Evolutionary conservation across 2,888 invertebrate species (phyloP).

Genomic region (Sialis fuliginosa): DNA sequence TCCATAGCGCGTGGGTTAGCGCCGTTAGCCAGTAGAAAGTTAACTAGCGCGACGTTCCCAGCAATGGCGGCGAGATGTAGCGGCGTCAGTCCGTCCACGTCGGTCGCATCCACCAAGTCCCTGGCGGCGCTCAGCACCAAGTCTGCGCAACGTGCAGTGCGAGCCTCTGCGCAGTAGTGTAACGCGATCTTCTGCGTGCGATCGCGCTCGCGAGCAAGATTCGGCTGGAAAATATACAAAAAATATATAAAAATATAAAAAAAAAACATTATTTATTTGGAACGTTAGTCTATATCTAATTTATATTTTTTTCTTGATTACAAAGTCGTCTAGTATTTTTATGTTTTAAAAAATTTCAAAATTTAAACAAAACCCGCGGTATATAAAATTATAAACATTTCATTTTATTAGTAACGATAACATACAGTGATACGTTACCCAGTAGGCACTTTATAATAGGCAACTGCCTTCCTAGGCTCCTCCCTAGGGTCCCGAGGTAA

Average conservation of each 20-base stretch:
- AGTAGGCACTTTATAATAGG: too few relatives aligned
- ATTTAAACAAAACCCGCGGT: too few relatives aligned
- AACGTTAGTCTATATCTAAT: too few relatives aligned
- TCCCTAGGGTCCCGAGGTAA: too few relatives aligned
- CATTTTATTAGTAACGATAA: too few relatives aligned
- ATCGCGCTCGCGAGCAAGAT: constrained; percentile 51
- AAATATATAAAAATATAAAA: constrained; percentile 1
- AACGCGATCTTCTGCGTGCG: constrained; percentile 72
- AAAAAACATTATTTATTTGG: too few relatives aligned
- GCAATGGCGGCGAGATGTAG: constrained; percentile 90
- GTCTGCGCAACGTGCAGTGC: constrained; percentile 44
- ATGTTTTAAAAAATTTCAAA: too few relatives aligned
- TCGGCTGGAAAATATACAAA: constrained; percentile 27
- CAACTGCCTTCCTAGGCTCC: too few relatives aligned
- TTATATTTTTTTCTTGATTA: too few relatives aligned
- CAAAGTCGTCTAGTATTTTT: too few relatives aligned
- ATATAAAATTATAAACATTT: too few relatives aligned
- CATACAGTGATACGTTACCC: too few relatives aligned
- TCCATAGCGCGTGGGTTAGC: constrained; percentile 84
- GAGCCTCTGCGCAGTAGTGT: constrained; percentile 75
- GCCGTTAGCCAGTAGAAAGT: constrained; percentile 69
- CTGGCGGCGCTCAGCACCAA: constrained; percentile 68
- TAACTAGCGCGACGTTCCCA: constrained; percentile 72
- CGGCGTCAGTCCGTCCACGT: constrained; percentile 90
- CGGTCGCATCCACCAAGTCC: constrained; percentile 65